Conservation (phyloP, 2,888 invertebrate species). For the Sinodicranocentrus sp. region DNA sequence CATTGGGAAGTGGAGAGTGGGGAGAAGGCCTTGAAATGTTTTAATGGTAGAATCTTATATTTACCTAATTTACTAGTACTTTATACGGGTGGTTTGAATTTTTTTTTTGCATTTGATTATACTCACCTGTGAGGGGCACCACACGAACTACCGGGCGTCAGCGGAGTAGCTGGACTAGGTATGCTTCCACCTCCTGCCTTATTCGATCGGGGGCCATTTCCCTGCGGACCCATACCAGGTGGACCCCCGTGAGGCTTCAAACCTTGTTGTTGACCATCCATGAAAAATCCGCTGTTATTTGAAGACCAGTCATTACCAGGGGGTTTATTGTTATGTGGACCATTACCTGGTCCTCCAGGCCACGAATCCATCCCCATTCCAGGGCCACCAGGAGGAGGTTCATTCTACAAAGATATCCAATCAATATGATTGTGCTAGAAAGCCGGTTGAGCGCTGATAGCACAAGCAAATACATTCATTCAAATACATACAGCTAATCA, state of each 20-base stretch:
- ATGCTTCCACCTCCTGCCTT: slow-evolving; percentile 76
- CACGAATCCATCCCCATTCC: slow-evolving; percentile 75
- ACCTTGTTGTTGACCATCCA: slow-evolving; percentile 71
- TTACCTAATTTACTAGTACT: too few relatives aligned
- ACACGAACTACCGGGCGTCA: slow-evolving; percentile 76
- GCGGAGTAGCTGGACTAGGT: slow-evolving; percentile 77
- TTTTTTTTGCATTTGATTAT: too few relatives aligned
- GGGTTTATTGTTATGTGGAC: slow-evolving; percentile 72
- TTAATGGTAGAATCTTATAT: too few relatives aligned
- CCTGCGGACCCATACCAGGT: slow-evolving; percentile 72
- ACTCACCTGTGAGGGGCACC: slow-evolving; percentile 76
- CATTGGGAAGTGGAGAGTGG: slow-evolving; percentile 75
- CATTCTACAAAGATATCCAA: slow-evolving; percentile 52
- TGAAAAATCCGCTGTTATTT: slow-evolving; percentile 72
- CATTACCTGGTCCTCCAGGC: slow-evolving; percentile 73
- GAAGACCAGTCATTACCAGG: slow-evolving; percentile 72
- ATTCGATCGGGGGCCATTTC: slow-evolving; percentile 73
- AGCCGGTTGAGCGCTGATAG: too few relatives aligned
- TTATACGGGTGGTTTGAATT: too few relatives aligned
- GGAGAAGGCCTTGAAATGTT: slow-evolving; percentile 74
- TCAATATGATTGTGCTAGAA: too few relatives aligned
- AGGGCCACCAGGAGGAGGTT: slow-evolving; percentile 68
- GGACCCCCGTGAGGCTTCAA: slow-evolving; percentile 69
- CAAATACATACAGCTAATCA: too few relatives aligned
- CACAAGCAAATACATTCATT: too few relatives aligned